Conservation (phyloP, 1,140 invertebrate genomes). For the Gryllus bimaculatus region DNA sequence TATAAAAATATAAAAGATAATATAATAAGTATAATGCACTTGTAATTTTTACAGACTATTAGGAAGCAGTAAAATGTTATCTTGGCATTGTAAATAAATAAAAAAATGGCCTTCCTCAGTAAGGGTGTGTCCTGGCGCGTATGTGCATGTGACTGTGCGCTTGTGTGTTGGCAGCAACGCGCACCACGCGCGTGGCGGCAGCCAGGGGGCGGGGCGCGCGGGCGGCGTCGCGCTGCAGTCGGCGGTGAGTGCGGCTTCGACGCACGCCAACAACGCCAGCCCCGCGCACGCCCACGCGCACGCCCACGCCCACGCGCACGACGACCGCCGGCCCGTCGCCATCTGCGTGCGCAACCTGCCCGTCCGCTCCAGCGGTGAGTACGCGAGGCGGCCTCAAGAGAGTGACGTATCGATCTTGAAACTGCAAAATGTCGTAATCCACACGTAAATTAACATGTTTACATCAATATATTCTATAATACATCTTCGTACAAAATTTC, state of each 20-base stretch:
- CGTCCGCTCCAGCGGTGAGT: slow-evolving; percentile 60
- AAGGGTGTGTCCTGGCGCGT: slow-evolving; percentile 20
- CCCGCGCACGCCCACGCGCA: slow-evolving; percentile 37
- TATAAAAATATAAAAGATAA: too few relatives aligned
- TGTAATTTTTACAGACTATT: too few relatives aligned
- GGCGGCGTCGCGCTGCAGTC: slow-evolving; percentile 34
- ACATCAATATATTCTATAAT: too few relatives aligned
- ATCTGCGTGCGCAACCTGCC: slow-evolving; percentile 89
- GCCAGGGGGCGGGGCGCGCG: slow-evolving; percentile 28
- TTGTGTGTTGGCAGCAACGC: slow-evolving; percentile 24
- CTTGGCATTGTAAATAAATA: too few relatives aligned
- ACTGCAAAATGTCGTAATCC: too few relatives aligned
- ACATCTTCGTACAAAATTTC: too few relatives aligned
- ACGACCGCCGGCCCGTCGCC: slow-evolving; percentile 68
- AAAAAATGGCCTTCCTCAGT: not conserved
- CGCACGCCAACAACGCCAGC: slow-evolving; percentile 34
- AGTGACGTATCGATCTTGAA: too few relatives aligned
- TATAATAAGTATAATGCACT: too few relatives aligned
- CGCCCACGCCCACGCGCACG: slow-evolving; percentile 25
- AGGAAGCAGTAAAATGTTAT: too few relatives aligned
- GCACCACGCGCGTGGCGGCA: slow-evolving; percentile 27
- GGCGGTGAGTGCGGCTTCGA: slow-evolving; percentile 31
- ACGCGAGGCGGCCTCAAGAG: not conserved
- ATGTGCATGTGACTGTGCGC: not conserved
- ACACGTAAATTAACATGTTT: too few relatives aligned